phyloP scores from a whole-genome alignment of 2,113 vertebrate genomes.

The Chauna torquata region DNA sequence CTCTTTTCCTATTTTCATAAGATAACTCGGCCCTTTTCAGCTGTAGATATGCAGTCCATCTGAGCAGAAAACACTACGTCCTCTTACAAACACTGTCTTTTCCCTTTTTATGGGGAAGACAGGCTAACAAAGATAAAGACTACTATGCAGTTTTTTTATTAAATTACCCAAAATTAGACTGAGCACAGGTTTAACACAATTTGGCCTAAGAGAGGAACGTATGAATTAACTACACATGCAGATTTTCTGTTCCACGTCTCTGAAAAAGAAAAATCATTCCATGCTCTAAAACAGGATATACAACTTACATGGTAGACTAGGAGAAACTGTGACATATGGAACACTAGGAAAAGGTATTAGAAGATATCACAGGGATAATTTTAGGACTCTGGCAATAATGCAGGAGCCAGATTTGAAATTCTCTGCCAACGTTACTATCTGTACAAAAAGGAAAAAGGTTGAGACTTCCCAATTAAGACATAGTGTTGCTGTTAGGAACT shows the following conservation, averaged over 20 bases:
- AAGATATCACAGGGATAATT: not conserved
- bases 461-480: conserved; percentile 4
- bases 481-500: not conserved
- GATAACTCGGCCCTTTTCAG: not conserved
- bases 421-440: not conserved
- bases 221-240: not conserved
- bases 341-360: not conserved
- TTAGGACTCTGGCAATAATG: not conserved
- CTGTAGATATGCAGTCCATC: not conserved
- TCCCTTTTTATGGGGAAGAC: not conserved
- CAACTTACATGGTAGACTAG: not conserved
- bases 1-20: not conserved
- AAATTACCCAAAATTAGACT: not conserved
- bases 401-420: not conserved
- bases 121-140: not conserved
- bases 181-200: not conserved
- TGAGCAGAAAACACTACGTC: not conserved
- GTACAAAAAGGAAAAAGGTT: not conserved
- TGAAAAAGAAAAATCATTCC: not conserved
- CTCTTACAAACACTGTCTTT: not conserved
- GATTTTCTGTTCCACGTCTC: not conserved
- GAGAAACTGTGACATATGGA: not conserved
- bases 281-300: not conserved
- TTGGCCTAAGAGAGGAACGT: not conserved
- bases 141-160: not conserved